Evolutionary conservation across 2,888 invertebrate species (phyloP).

Genomic region (Synanthedon formicaeformis): DNA sequence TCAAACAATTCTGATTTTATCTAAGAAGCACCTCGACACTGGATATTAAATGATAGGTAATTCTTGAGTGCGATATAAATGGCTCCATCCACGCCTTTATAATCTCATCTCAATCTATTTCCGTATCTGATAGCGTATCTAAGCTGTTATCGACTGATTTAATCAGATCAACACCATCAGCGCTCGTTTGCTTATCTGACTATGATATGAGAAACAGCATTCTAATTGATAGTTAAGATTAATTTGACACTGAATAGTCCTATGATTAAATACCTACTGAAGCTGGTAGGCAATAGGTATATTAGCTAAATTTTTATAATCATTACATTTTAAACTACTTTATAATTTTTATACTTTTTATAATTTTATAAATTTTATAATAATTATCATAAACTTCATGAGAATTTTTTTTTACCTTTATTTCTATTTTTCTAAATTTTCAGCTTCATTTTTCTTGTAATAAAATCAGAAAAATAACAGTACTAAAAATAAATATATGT

Average conservation of each 20-base stretch:
- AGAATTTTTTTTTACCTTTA: no score
- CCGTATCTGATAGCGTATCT: constrained; percentile 24
- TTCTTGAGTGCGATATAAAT: background rate
- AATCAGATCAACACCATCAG: constrained; percentile 20
- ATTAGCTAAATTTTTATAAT: no score
- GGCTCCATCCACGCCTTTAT: background rate
- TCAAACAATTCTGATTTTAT: background rate
- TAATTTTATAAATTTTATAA: no score
- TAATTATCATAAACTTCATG: no score
- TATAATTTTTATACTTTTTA: no score
- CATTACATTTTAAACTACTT: no score
- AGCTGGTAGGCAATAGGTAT: no score
- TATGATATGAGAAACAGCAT: background rate
- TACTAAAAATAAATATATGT: no score
- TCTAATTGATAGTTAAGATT: background rate
- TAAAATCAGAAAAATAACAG: no score
- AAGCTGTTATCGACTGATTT: constrained; percentile 12
- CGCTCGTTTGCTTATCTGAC: constrained; percentile 17
- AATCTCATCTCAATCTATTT: constrained; percentile 9
- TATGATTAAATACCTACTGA: background rate
- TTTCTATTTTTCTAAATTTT: no score
- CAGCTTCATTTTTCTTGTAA: no score
- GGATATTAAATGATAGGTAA: background rate
- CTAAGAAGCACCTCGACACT: background rate
- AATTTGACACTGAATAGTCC: background rate